Evolutionary conservation across 2,888 invertebrate genomes (phyloP), one percentile per base, ranked within the genome.

Genomic region (Julus scandinavius): DNA sequence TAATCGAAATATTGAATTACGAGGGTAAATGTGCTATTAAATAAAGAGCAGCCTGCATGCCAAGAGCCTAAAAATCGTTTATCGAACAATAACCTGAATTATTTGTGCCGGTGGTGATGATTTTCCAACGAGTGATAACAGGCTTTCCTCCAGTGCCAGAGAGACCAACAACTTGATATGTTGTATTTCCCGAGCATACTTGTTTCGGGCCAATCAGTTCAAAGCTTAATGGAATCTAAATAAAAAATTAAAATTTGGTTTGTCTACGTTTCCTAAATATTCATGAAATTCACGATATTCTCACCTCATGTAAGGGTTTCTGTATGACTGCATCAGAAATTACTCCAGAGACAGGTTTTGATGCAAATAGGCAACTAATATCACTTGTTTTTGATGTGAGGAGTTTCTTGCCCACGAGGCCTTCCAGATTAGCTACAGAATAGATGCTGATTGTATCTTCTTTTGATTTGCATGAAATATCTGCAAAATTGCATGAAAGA

Each of bases 381-480:
- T 11, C 50, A 6, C 45, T 85, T 41, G 13, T 29, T 29, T 20
- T 29, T 11, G 85, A 85, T 45, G 45, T 85, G 9, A 3, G 20
- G 11, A 85, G 0, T 17, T 20, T 20, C 13, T 85, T 85, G 45
- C 50, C 50, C 2, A 85, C 29, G 2, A 85, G 29, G 20, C 29
- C 45, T 17, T 9, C 15, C 13, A 40, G 13, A 40, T 40, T 13
- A 13, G 15, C 49, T 4, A 2, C 41, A 4, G 49, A 9, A 58
- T 58, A 40, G 1, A 87, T 58, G 54, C 17, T 38, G 11, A 40
- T 87, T 3, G 87, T 87, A 29, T 87, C 38, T 17, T n/a, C 58
- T 87, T 87, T 87, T n/a, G 58, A 58, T 87, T 38, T n/a, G 38
- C 87, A 87, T 0, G 49, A 54, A 87, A 54, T 15, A 87, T 29